Evolutionary conservation across 2,113 vertebrate species (phyloP).

Genomic region (Cololabis saira): DNA sequence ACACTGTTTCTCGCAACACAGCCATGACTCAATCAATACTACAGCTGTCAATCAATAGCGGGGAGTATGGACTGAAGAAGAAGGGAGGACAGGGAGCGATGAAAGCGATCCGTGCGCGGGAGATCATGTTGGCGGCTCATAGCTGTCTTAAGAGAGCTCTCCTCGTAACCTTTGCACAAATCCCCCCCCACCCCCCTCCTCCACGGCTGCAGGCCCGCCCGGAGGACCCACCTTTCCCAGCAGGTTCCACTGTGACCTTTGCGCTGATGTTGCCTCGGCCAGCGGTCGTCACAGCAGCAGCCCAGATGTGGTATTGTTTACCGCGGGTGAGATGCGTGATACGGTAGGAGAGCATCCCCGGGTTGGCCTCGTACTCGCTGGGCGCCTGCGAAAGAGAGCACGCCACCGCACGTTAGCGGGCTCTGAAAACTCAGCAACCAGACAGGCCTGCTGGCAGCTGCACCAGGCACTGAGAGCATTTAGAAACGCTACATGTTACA

Average conservation of each 20-base stretch:
- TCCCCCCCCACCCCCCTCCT: conserved; percentile 44
- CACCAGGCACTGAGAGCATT: too few relatives aligned
- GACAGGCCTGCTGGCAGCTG: not conserved
- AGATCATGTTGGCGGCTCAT: conserved; percentile 36
- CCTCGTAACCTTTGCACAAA: conserved; percentile 63
- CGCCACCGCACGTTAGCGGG: conserved; percentile 37
- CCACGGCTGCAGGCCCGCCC: conserved; percentile 30
- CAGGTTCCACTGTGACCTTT: conserved; percentile 96
- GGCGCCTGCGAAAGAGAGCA: conserved; percentile 85
- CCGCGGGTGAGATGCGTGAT: conserved; percentile 93
- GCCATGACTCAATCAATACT: conserved; percentile 73
- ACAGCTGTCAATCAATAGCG: conserved; percentile 76
- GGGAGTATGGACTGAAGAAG: conserved; percentile 31
- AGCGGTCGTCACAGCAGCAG: conserved; percentile 94
- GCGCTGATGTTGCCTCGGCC: conserved; percentile 96
- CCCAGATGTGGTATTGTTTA: conserved; percentile 97
- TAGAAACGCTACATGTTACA: too few relatives aligned
- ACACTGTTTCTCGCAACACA: conserved; percentile 69
- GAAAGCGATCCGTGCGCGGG: conserved; percentile 27
- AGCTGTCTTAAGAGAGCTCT: conserved; percentile 23
- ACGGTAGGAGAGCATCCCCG: conserved; percentile 94
- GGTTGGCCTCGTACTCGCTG: conserved; percentile 97
- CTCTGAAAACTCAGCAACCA: not conserved
- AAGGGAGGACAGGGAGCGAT: conserved; percentile 30
- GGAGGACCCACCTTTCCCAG: conserved; percentile 89